Base-by-base conservation (phyloP, 2,888 invertebrate genomes). In the Phlogophora meticulosa region DNA sequence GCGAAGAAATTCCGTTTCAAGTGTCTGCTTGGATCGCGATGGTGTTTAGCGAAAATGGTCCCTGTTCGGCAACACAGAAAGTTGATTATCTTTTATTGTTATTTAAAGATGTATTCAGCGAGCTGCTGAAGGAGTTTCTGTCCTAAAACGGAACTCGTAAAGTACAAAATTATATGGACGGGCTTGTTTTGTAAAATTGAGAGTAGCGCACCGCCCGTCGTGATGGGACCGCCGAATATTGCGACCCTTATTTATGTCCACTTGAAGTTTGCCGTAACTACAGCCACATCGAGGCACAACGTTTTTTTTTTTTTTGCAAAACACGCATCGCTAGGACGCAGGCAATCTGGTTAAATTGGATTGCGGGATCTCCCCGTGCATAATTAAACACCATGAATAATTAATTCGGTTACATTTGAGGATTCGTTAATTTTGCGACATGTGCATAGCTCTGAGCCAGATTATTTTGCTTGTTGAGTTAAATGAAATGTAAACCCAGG, bases 201-300 rank as follows among this genome's bases (percentile, higher is more conserved):
- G 87, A 85, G 84, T 84, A 82, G 80, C 87, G 83, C 88, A 86
- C 90, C 92, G 88, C 91, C 91, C 90, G 93, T 89, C 82, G 91
- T 90, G 93, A 91, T 91, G 91, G 90, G 90, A 92, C 92, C 91
- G 89, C 92, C 92, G 90, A 93, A 94, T 94, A 93, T 93, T 93
- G 93, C 91, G 92, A 88, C 91, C 93, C 91, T 94, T 95, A 94
- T 95, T 95, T 95, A 95, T 93, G 94, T 93, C 93, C 94, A 93
- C 94, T 94, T 93, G 91, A 94, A 94, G 93, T 93, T 94, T 89
- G 90, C 87, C 87, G 90, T 90, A 92, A 87, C 90, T 91, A 91
- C 90, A 89, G 88, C 86, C 88, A 89, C 88, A 87, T 86, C 85
- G 87, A 87, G 86, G 84, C 88, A 82, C 83, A 82, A 80, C 86